Percentiles rank a stretch among this genome's conserved stretches.
Conservation (phyloP, 2,113 vertebrate species). For the Pristiophorus japonicus region DNA sequence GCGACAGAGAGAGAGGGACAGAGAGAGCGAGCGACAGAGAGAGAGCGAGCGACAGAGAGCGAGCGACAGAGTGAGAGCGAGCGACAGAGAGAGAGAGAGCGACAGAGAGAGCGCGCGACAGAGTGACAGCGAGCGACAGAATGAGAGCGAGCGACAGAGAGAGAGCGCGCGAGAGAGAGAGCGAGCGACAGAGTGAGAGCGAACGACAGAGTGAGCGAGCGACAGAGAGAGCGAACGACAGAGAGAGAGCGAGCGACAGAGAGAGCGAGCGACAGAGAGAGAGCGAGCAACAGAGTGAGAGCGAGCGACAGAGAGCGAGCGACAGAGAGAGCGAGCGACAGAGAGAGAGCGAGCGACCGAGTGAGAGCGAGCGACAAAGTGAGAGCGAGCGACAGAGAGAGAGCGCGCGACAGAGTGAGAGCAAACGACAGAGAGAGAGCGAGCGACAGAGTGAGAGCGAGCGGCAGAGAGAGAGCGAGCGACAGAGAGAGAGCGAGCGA, state of each 20-base stretch:
- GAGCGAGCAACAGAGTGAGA: no score
- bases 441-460: neutral
- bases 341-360: neutral
- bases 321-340: no score
- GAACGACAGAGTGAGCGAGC: neutral
- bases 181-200: neutral
- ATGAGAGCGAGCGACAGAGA: neutral
- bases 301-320: neutral
- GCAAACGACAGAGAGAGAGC: conserved; percentile 25
- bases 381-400: conserved; percentile 56
- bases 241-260: neutral
- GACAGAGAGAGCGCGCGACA: conserved; percentile 39
- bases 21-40: conserved; percentile 33
- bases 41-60: neutral
- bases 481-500: neutral
- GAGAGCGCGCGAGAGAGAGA: no score
- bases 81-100: conserved; percentile 45
- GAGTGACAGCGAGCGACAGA: neutral
- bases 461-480: neutral
- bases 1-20: neutral
- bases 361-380: conserved; percentile 27
- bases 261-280: no score
- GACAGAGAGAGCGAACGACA: neutral
- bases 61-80: conserved; percentile 33
- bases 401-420: neutral